Conservation (phyloP, 2,113 vertebrate species). For the Salvelinus alpinus region DNA sequence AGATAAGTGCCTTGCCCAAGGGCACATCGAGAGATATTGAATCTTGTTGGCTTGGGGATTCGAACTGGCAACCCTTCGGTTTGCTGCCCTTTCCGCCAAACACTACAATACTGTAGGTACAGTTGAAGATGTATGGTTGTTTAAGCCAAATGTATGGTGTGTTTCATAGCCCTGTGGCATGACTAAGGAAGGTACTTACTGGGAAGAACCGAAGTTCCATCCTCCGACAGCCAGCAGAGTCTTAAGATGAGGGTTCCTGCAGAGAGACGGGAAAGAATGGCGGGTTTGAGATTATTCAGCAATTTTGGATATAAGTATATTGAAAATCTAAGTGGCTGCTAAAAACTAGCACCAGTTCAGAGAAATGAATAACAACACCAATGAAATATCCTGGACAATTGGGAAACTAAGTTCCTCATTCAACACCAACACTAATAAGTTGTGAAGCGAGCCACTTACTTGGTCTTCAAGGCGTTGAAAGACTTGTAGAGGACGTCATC, state of each 20-base stretch:
- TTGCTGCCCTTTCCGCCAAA: too few species aligned
- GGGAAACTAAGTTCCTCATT: background rate
- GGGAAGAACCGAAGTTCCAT: too few species aligned
- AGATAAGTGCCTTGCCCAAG: too few species aligned
- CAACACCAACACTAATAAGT: background rate
- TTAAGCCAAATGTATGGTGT: background rate
- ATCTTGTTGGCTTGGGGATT: too few species aligned
- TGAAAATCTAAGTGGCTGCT: background rate
- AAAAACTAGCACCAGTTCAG: background rate
- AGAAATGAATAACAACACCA: slow-evolving; percentile 8
- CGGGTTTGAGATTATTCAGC: background rate
- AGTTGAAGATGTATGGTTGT: too few species aligned
- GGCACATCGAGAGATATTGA: too few species aligned
- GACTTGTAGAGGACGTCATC: slow-evolving; percentile 79
- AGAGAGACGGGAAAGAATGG: background rate
- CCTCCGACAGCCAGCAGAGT: too few species aligned
- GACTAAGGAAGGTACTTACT: background rate
- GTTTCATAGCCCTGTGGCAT: background rate
- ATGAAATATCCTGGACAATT: background rate
- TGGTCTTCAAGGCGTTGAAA: slow-evolving; percentile 82
- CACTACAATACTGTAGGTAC: too few species aligned
- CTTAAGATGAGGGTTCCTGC: too few species aligned
- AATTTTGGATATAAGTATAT: too few species aligned
- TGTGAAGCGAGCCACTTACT: slow-evolving; percentile 50
- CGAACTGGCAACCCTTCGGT: too few species aligned